A percentile compares a stretch with the other conserved stretches of the same genome.
Conservation (phyloP, 2,113 vertebrate species). For the Muntiacus reevesi region DNA sequence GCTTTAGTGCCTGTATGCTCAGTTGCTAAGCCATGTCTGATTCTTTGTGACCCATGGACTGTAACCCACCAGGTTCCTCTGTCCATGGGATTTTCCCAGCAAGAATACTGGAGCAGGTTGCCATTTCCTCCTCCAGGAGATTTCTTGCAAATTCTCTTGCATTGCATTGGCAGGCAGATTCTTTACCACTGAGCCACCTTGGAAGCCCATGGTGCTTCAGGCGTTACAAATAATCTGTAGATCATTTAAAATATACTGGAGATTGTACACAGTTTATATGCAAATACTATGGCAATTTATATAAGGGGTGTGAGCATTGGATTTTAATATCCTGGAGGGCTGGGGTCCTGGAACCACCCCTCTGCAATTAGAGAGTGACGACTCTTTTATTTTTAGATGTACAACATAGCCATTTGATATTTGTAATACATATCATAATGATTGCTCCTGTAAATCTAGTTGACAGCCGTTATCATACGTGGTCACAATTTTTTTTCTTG, state of each 20-base stretch:
- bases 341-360: background rate
- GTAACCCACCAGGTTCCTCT: background rate
- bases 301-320: background rate
- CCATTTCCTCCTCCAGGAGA: background rate
- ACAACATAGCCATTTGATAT: background rate
- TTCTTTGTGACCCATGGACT: background rate
- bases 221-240: background rate
- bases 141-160: background rate
- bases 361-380: background rate
- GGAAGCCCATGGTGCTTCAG: background rate
- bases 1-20: background rate
- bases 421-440: background rate
- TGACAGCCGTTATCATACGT: accelerated
- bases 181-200: background rate
- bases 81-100: background rate
- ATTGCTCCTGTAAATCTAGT: background rate
- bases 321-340: background rate
- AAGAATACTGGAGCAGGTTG: background rate
- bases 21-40: background rate
- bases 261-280: background rate
- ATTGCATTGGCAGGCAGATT: background rate
- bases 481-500: background rate
- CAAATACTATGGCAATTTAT: background rate
- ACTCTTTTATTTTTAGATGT: background rate
- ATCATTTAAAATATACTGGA: background rate